Evolutionary conservation across 2,113 vertebrate species (phyloP).

Genomic region (Donacobius atricapilla): DNA sequence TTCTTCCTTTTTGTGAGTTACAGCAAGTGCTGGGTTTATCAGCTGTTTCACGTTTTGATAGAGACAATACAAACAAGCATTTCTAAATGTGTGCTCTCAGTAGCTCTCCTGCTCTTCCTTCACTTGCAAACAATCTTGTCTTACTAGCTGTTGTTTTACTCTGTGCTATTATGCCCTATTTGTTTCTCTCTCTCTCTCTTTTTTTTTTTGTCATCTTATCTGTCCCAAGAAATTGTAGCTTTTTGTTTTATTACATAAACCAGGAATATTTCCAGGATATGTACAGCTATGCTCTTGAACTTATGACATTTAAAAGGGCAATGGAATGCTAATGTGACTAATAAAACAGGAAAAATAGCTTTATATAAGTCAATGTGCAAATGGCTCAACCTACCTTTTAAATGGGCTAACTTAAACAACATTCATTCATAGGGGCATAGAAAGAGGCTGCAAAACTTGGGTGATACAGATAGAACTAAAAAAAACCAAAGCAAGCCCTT

Average conservation of each 20-base stretch:
- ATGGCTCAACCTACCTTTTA: slow-evolving; percentile 21
- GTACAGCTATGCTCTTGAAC: slow-evolving; percentile 63
- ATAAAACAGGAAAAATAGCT: slow-evolving; percentile 68
- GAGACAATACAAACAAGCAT: not conserved
- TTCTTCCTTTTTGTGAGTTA: not conserved
- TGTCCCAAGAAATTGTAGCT: slow-evolving; percentile 31
- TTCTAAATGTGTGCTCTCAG: not conserved
- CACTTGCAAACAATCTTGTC: not conserved
- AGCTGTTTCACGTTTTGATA: not conserved
- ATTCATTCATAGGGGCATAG: not conserved
- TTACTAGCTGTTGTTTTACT: not conserved
- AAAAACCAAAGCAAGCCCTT: not conserved
- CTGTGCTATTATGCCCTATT: not conserved
- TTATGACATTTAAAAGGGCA: slow-evolving; percentile 72
- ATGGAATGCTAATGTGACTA: slow-evolving; percentile 63
- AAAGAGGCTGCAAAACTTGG: not conserved
- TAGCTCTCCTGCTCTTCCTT: not conserved
- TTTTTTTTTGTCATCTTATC: slow-evolving; percentile 1
- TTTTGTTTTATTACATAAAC: slow-evolving; percentile 51
- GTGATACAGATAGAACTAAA: not conserved
- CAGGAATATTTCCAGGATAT: slow-evolving; percentile 47
- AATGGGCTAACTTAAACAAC: slow-evolving; percentile 36
- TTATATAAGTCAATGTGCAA: slow-evolving; percentile 21
- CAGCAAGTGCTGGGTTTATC: not conserved
- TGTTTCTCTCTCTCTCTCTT: not conserved